Evolutionary conservation across 2,797 vertebrate genomes (phyloP).

Genomic region (Bryconaethiops microstoma): DNA sequence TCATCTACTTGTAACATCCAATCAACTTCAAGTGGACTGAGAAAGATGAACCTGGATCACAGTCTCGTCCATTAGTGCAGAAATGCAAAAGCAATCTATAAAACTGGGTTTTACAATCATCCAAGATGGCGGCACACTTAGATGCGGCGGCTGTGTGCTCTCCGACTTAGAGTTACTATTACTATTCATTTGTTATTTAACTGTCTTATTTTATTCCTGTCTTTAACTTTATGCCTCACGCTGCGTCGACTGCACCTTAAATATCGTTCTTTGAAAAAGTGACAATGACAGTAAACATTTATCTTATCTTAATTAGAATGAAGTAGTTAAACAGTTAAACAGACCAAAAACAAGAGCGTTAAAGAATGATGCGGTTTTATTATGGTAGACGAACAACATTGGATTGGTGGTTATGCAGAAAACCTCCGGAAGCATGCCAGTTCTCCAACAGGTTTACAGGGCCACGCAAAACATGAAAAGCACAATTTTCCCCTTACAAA

Average conservation of each 20-base stretch:
- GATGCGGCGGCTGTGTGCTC: too few species aligned
- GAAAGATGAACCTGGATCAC: not conserved
- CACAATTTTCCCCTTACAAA: conserved; percentile 56
- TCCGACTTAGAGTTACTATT: too few species aligned
- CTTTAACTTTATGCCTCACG: too few species aligned
- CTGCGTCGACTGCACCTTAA: too few species aligned
- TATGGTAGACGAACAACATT: conserved; percentile 80
- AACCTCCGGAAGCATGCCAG: conserved; percentile 68
- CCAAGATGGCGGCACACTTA: too few species aligned
- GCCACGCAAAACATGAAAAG: conserved; percentile 42
- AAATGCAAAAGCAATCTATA: not conserved
- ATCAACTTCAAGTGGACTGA: not conserved
- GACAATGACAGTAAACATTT: too few species aligned
- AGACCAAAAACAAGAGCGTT: not conserved
- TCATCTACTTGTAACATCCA: not conserved
- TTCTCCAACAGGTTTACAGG: conserved; percentile 55
- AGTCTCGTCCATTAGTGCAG: not conserved
- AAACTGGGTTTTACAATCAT: not conserved
- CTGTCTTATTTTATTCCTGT: too few species aligned
- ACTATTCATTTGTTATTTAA: too few species aligned
- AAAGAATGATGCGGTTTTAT: conserved; percentile 81
- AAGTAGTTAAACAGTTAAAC: not conserved
- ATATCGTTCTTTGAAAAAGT: too few species aligned
- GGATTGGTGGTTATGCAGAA: conserved; percentile 72
- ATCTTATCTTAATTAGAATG: not conserved